Base-by-base conservation (phyloP, 2,113 vertebrate species). In the Leptocoma aspasia region DNA sequence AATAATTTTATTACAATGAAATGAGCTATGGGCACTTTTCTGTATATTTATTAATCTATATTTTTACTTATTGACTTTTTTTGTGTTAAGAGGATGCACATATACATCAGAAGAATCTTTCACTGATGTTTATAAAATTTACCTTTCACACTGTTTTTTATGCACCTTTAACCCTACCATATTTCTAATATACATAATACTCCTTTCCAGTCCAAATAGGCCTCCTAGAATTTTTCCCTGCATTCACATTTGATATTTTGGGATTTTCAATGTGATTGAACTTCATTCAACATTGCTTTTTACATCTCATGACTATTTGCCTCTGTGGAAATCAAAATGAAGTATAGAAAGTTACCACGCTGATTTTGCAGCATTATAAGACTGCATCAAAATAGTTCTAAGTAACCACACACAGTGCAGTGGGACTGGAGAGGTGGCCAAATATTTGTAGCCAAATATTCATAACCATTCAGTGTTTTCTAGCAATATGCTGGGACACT, bases 331-430 rank as follows among this genome's bases (percentile, higher is more conserved):
- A 88, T 47, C 18, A 82, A 82, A 79, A 76, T 39, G 68, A 69
- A 76, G 11, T 17, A 41, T n/a, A 64, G 78, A 61, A 80, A 54
- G 9, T 63, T 87, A 39, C 19, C 45, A 76, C 0, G 0, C 23
- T 41, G 47, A 47, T 44, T 86, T 78, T 59, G 35, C 37, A 66
- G 21, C 41, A 56, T 78, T 80, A 42, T 19, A 65, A 52, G 20
- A 44, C 18, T 54, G 50, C 47, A 65, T 70, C 68, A 52, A 73
- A 85, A 89, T n/a, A 73, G 13, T 54, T 94, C 2, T 16, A 70
- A 87, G 54, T 94, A 86, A 80, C 86, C 91, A 94, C 95, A 96
- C 87, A 90, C 71, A 61, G 41, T 42, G 77, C 45, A 89, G 39
- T n/a, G 50, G 73, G 84, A 33, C 16, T 61, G 35, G 10, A 94